Conservation (phyloP, 2,888 invertebrate genomes). For the Drosophila kambysellisi region DNA sequence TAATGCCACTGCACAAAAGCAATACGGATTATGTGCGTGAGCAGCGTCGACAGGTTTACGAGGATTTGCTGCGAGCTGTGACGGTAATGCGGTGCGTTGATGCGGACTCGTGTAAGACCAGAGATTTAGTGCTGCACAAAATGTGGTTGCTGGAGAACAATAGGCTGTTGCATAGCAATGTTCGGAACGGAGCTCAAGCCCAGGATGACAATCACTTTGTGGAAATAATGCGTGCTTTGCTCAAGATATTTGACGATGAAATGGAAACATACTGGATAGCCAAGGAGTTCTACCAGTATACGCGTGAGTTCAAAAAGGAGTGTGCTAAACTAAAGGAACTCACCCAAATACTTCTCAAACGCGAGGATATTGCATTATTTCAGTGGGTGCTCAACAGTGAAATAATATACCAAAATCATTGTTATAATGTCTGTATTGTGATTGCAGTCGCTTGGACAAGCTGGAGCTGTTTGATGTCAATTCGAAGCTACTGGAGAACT, state of each 20-base stretch:
- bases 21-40: slow-evolving; percentile 91
- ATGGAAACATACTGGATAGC: slow-evolving; percentile 94
- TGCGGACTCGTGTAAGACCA: slow-evolving; percentile 87
- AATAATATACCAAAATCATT: background rate
- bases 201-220: slow-evolving; percentile 87
- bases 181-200: slow-evolving; percentile 76
- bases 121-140: slow-evolving; percentile 89
- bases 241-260: slow-evolving; percentile 90
- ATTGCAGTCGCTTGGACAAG: slow-evolving; percentile 88
- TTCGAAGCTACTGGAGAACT: slow-evolving; percentile 89
- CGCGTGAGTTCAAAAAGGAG: slow-evolving; percentile 89
- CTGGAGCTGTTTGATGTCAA: slow-evolving; percentile 87
- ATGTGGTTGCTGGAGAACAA: slow-evolving; percentile 94
- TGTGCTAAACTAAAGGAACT: slow-evolving; percentile 89
- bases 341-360: slow-evolving; percentile 89
- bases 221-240: slow-evolving; percentile 89
- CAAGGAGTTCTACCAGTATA: slow-evolving; percentile 90
- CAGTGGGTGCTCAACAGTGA: slow-evolving; percentile 84
- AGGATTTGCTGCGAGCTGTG: slow-evolving; percentile 90
- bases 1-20: slow-evolving; percentile 91
- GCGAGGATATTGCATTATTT: slow-evolving; percentile 91
- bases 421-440: background rate
- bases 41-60: slow-evolving; percentile 90
- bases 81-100: slow-evolving; percentile 89
- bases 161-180: slow-evolving; percentile 62